Evolutionary conservation across 1,140 invertebrate genomes (phyloP), one percentile per base, ranked within the genome.

Genomic region (Thrips palmi): DNA sequence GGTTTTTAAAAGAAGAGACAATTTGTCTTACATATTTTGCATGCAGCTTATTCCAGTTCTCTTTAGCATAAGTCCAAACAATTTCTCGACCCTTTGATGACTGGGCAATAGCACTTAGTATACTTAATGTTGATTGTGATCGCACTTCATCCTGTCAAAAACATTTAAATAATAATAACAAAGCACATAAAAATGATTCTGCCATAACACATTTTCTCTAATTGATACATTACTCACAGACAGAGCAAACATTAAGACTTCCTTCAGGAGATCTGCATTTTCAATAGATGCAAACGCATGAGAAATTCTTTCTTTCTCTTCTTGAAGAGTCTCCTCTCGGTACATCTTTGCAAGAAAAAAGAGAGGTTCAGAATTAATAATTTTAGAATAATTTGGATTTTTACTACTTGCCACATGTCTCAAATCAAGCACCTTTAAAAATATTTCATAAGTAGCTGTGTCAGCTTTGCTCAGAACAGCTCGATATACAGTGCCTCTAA

Each of bases 261-360:
- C 70, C 5, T 67, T 62, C 27, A 93, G 62, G 17, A 89, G 56
- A 18, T 62, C 60, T 2, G 69, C 59, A 52, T 89, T 71, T 30
- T 67, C 68, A 14, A 80, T 70, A 25, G 75, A 69, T 18, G 86
- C 87, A 14, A 96, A 64, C 1, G 82, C 70, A 28, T 78, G 60
- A 18, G 80, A 70, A 45, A 94, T 83, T 48, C 89, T 68, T 50
- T 89, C 77, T 55, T 91, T 91, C 53, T 97, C 88, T 58, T 97
- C 91, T 42, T 87, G 79, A 35, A 93, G 64, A 57, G 91, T 86
- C 6, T 78, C 70, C 24, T 78, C 71, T 43, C 78, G 68, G 56
- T 91, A 92, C 33, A 97, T 55, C 64, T 71, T n/a, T 18, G 56
- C 48, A 40, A 15, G 38, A 34, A 42, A 45, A 17, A 29, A 42